These are phyloP conservation scores for Centropus unirufus DNA, from an alignment of 2,113 vertebrate species.

Conservation along the genomic window DNA sequence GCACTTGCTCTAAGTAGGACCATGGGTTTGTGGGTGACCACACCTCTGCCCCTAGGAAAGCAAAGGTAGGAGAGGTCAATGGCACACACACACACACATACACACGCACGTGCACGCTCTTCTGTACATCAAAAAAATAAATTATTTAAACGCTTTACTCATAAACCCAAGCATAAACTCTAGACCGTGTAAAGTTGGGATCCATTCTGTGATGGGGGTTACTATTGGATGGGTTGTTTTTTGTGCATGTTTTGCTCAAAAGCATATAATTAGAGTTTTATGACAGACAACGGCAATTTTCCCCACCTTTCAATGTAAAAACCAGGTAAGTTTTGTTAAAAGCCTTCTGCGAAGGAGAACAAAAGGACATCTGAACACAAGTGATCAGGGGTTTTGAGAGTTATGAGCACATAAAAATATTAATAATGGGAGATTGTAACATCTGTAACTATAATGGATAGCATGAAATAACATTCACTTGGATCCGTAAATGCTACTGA, in stretches of 20 bases:
- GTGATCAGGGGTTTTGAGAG: not conserved
- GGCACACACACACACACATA: not conserved
- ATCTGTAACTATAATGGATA: not conserved
- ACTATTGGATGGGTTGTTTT: not conserved
- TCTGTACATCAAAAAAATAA: not conserved
- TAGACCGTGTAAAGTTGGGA: not conserved
- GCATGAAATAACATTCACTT: not conserved
- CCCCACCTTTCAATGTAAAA: not conserved
- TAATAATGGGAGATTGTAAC: not conserved
- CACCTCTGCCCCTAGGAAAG: not conserved
- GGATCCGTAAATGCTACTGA: not conserved
- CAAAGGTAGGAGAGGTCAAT: slow-evolving; percentile 5
- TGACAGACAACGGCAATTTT: not conserved
- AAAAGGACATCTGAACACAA: slow-evolving; percentile 10
- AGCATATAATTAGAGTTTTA: not conserved
- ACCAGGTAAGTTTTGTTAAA: not conserved
- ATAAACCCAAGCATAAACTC: not conserved
- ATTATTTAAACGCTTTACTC: not conserved
- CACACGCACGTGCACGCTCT: not conserved
- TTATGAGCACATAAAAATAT: not conserved
- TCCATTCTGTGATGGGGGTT: not conserved
- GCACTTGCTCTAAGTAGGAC: not conserved
- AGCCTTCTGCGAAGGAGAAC: not conserved
- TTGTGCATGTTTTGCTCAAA: not conserved
- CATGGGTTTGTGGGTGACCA: not conserved